Evolutionary conservation across 2,888 invertebrate species (phyloP).

Genomic region (Mythimna ferrago): DNA sequence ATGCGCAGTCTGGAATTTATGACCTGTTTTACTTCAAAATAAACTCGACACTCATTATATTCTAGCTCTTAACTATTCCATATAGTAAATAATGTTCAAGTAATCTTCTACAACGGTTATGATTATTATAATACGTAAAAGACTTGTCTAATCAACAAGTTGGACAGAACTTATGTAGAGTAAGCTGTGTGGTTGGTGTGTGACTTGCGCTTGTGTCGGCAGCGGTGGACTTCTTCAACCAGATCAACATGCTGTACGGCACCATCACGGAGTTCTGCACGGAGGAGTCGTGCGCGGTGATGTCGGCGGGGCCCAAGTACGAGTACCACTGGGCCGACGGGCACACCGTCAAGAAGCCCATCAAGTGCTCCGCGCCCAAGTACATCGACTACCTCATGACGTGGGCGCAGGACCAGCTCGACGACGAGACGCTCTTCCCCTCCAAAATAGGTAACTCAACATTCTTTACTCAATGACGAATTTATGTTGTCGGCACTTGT

Average conservation of each 20-base stretch:
- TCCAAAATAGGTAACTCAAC: slow-evolving; percentile 95
- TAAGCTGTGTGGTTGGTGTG: not conserved
- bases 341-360: slow-evolving; percentile 99
- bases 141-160: not conserved
- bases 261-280: slow-evolving; percentile 99
- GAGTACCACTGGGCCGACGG: slow-evolving; percentile 99
- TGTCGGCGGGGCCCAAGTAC: slow-evolving; percentile 99
- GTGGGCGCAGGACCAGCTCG: slow-evolving; percentile 99
- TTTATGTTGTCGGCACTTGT: too few relatives aligned
- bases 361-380: slow-evolving; percentile 99
- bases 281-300: slow-evolving; percentile 98
- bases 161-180: not conserved
- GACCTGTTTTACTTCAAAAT: too few relatives aligned
- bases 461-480: not conserved
- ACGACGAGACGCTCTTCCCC: slow-evolving; percentile 99
- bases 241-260: slow-evolving; percentile 99
- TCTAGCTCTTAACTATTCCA: too few relatives aligned
- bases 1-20: too few relatives aligned
- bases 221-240: slow-evolving; percentile 99
- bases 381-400: slow-evolving; percentile 99
- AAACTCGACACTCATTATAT: too few relatives aligned
- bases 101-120: not conserved
- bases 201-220: slow-evolving; percentile 72
- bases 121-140: not conserved
- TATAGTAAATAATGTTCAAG: too few relatives aligned